Evolutionary conservation across 2,888 invertebrate species (phyloP), one percentile per base, ranked within the genome.

Genomic region (Caenorhabditis macrosperma): DNA sequence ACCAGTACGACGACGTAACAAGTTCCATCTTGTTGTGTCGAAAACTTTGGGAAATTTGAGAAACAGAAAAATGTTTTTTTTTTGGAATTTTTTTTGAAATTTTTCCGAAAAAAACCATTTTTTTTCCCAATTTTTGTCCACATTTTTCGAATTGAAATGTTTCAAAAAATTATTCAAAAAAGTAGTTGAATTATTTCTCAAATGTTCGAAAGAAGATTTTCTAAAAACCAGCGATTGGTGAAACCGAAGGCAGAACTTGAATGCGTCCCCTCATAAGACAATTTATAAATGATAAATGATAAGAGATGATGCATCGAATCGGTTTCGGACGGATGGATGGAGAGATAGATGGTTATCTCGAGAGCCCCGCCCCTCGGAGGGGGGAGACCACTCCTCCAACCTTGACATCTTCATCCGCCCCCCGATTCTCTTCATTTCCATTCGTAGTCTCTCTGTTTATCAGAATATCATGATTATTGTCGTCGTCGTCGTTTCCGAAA

Each of bases 371-470:
- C 15, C 38, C 15, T 38, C 38, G 12, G 38, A 12, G 12, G 7
- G 15, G 38, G 15, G 15, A 15, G 33, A 10, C 50, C 33, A 54
- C 71, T 44, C 71, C 61, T 61, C 30, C 54, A 71, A 72, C 71
- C 71, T 72, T 72, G 71, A 72, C 71, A 44, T 50, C 50, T 48
- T 57, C 54, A n/a, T n/a, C n/a, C n/a, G n/a, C 50, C 57, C 48
- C 48, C 59, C 59, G 59, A 68, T 48, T 60, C 50, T 41, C 59
- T 52, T n/a, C 20, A 3, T 22, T 9, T 44, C 22, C 22, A 38
- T 20, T 35, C 63, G 46, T 26, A 64, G 35, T 35, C 30, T 24
- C n/a, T 26, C 52, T 15, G 15, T 54, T 54, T 54, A 54, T 54
- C 54, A 54, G 30, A 54, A 54, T 54, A 54, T 54, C 54, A 54